These are phyloP conservation scores for Monoplex corrugatus DNA, from an alignment of 2,888 invertebrate species.

Conservation along the genomic window DNA sequence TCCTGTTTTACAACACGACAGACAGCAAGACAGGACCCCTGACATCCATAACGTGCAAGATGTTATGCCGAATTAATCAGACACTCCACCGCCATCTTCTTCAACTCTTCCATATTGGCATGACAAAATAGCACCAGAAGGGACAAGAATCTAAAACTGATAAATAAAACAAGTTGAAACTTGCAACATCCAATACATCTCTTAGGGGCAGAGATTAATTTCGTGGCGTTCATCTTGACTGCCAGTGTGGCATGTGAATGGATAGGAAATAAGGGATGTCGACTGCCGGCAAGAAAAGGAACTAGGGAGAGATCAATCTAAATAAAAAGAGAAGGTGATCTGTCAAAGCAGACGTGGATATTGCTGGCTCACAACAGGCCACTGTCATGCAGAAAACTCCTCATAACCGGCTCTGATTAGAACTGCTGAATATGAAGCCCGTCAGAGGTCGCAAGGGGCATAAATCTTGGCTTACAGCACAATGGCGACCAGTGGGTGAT, in stretches of 20 bases:
- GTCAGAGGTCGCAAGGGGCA: slow-evolving; percentile 45
- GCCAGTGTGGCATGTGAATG: slow-evolving; percentile 28
- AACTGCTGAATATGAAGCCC: slow-evolving; percentile 38
- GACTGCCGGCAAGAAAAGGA: slow-evolving; percentile 11
- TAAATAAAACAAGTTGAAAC: slow-evolving; percentile 38
- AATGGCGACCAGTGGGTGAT: slow-evolving; percentile 32
- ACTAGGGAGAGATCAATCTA: slow-evolving; percentile 38
- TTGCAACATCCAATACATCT: slow-evolving; percentile 20
- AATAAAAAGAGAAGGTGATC: slow-evolving; percentile 33
- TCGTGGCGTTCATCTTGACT: slow-evolving; percentile 29
- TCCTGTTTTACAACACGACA: too few species aligned
- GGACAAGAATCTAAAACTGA: slow-evolving; percentile 27
- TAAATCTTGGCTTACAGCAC: slow-evolving; percentile 39
- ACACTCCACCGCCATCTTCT: neutral
- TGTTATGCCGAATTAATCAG: slow-evolving; percentile 27
- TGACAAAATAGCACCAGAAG: neutral
- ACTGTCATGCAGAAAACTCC: slow-evolving; percentile 37
- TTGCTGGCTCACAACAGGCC: slow-evolving; percentile 10
- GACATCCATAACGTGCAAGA: too few species aligned
- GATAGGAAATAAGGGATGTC: slow-evolving; percentile 19
- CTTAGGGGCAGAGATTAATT: slow-evolving; percentile 33
- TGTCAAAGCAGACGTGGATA: slow-evolving; percentile 19
- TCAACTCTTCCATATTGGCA: neutral
- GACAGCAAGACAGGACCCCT: too few species aligned
- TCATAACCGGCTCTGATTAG: slow-evolving; percentile 41